Evolutionary conservation across 1,140 invertebrate species (phyloP), one percentile per base, ranked within the genome.

Genomic region (Pinna nobilis): DNA sequence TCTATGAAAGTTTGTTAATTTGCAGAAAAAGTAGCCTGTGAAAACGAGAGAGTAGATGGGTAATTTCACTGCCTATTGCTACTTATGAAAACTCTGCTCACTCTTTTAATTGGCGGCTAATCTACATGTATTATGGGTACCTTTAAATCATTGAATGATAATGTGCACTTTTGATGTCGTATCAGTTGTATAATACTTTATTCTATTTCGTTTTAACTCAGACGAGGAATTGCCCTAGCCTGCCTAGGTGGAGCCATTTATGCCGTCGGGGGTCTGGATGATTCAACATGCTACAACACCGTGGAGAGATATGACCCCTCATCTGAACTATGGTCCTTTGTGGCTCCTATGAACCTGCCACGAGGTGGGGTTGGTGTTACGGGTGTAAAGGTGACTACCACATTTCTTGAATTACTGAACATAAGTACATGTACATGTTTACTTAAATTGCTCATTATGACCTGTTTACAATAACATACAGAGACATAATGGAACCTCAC

Each of bases 281-380:
- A 89, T 70, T 76, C 80, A 11, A 80, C 84, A 15, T 89, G 88
- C 74, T 89, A 88, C 74, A 83, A 82, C 69, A 85, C 84, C 23
- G 87, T 89, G 51, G 88, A 89, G 65, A 65, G 88, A 28, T 89
- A 88, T 75, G 88, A 89, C 65, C 80, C 82, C 4, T 51, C 51
- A 6, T 74, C 74, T 39, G 87, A 87, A 76, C 69, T 61, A 7
- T 90, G 89, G 89, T 84, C 80, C 33, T 80, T 81, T 70, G 88
- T 90, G 20, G 82, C 88, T n/a, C 73, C 80, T 7, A 90, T 90
- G 89, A 87, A 88, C 49, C 81, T 82, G 11, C 85, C 86, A 2
- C 67, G 89, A 60, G 89, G 89, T 13, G 89, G 89, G 7, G 89
- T 90, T 32, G 89, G 89, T 32, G 85, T 90, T 2, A 84, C 84